Base-by-base conservation (phyloP, 2,797 vertebrate species). In the Mormyrops attenuatus region DNA sequence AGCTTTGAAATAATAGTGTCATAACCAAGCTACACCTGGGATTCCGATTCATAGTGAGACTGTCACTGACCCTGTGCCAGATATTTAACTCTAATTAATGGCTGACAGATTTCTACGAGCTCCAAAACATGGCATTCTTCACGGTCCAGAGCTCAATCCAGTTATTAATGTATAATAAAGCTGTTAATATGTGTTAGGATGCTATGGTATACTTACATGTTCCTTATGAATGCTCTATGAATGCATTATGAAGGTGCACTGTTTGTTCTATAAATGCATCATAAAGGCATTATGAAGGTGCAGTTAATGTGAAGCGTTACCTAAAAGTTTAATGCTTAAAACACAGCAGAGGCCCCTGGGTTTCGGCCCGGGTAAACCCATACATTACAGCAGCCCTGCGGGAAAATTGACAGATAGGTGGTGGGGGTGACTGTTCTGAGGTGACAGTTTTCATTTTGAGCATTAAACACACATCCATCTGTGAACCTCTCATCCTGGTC, bases 41-140 rank as follows among this genome's bases (percentile, higher is more conserved):
- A 85, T 89, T 90, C 85, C 41, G 91, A 92, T 93, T 94, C 63
- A 93, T 92, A 94, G 94, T 95, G 94, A 94, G 84, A 94, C 93
- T 93, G 92, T 93, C 92, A 84, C 87, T 88, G 91, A 91, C 73
- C 22, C 26, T 26, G 60, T 52, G 91, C 44, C 91, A 90, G 92
- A 95, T 93, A 94, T 95, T 94, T 93, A 41, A 92, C 93, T 95
- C 94, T 94, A 95, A 96, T 96, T 95, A 95, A 95, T 95, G 93
- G 93, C 84, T 89, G 92, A 91, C 90, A 93, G 93, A 92, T 94
- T 95, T 93, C 94, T 93, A 92, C 90, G n/a, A 92, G 92, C 93
- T 91, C 88, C 80, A 92, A 91, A 91, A 93, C 91, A 88, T 88
- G 88, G 92, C 93, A 87, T 93, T 94, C 91, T 92, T 92, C 92